Conservation (phyloP, 2,888 invertebrate species). For the Brenthis ino region DNA sequence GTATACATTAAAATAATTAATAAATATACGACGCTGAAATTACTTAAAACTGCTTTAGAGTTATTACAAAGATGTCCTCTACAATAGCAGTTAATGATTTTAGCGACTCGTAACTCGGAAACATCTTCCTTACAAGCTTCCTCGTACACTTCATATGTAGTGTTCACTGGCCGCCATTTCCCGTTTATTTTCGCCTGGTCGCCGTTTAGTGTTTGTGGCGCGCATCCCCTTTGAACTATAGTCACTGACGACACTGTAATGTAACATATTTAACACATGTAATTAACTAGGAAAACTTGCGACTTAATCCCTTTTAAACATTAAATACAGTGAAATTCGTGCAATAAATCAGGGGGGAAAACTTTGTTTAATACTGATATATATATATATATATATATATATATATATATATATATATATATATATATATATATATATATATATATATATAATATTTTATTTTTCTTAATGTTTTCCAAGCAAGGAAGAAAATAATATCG, state of each 20-base stretch:
- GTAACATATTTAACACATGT: not conserved
- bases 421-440: too few relatives aligned
- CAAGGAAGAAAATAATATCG: too few relatives aligned
- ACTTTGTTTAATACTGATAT: too few relatives aligned
- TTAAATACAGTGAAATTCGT: too few relatives aligned
- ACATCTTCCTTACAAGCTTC: slow-evolving; percentile 85
- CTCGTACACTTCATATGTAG: slow-evolving; percentile 86
- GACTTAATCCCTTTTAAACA: not conserved
- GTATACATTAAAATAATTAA: slow-evolving; percentile 30
- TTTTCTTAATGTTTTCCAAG: too few relatives aligned
- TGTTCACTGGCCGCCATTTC: slow-evolving; percentile 83
- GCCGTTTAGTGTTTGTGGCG: slow-evolving; percentile 84
- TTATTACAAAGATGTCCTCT: slow-evolving; percentile 87
- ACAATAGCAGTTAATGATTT: slow-evolving; percentile 88
- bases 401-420: too few relatives aligned
- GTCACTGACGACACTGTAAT: slow-evolving; percentile 54
- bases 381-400: too few relatives aligned
- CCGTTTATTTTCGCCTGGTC: slow-evolving; percentile 78
- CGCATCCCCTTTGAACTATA: slow-evolving; percentile 84
- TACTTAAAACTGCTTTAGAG: slow-evolving; percentile 43
- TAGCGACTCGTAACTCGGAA: slow-evolving; percentile 79
- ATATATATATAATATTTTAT: too few relatives aligned
- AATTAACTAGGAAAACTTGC: not conserved
- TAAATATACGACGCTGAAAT: slow-evolving; percentile 16
- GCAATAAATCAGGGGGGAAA: too few relatives aligned